These are phyloP conservation scores for Panthera leo DNA, from an alignment of 2,113 vertebrate species.

Conservation along the genomic window DNA sequence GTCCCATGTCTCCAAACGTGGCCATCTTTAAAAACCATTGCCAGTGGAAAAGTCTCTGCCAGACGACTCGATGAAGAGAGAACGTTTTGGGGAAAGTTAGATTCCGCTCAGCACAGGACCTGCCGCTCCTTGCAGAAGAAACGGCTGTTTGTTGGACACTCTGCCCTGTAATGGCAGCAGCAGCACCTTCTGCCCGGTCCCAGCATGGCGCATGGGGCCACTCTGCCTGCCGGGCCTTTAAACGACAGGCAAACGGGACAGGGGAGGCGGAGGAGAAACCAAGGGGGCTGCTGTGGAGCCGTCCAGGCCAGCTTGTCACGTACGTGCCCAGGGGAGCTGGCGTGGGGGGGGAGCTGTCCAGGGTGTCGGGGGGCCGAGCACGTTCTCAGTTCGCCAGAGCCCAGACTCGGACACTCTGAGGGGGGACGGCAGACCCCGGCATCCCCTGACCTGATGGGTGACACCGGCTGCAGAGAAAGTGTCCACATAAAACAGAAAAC, in stretches of 20 bases:
- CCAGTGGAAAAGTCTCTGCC: background rate
- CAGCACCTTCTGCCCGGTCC: rapidly evolving
- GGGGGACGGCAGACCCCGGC: background rate
- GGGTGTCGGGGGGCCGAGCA: rapidly evolving
- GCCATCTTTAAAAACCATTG: background rate
- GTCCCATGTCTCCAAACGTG: background rate
- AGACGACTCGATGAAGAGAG: background rate
- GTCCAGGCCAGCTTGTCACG: rapidly evolving
- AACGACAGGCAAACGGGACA: background rate
- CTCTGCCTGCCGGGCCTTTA: rapidly evolving
- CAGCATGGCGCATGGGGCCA: rapidly evolving
- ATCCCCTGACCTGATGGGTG: rapidly evolving
- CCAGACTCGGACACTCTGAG: background rate
- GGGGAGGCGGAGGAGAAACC: background rate
- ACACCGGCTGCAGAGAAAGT: rapidly evolving
- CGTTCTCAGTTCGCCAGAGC: rapidly evolving
- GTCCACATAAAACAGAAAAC: background rate
- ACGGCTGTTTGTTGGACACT: background rate
- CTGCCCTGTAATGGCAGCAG: background rate
- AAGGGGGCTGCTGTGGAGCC: rapidly evolving
- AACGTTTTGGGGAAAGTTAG: background rate
- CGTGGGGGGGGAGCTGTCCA: background rate
- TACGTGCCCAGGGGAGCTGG: rapidly evolving
- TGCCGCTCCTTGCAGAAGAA: rapidly evolving
- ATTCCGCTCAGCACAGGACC: rapidly evolving